Evolutionary conservation across 2,888 invertebrate species (phyloP).

Genomic region (Phytoseiulus persimilis): DNA sequence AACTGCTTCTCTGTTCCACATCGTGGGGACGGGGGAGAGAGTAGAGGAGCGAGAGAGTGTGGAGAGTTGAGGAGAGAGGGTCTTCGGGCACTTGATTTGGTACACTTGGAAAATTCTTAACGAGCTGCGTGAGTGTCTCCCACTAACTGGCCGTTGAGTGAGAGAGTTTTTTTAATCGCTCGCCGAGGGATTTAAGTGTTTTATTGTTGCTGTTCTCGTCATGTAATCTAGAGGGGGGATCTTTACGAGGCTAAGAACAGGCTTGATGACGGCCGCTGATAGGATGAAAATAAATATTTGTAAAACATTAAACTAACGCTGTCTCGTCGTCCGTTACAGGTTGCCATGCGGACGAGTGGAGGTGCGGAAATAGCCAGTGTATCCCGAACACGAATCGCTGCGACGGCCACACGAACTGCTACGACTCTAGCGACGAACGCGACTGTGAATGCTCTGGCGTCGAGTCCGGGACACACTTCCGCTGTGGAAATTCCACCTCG

Average conservation of each 20-base stretch:
- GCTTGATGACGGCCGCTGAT: background rate
- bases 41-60: too few species aligned
- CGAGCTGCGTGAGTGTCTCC: background rate
- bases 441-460: conserved; percentile 55
- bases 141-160: background rate
- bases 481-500: conserved; percentile 65
- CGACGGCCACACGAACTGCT: conserved; percentile 66
- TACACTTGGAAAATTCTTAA: background rate
- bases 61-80: too few species aligned
- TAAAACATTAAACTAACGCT: background rate
- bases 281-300: background rate
- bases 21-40: too few species aligned
- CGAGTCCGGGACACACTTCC: conserved; percentile 54
- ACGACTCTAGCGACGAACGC: conserved; percentile 65
- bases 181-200: background rate
- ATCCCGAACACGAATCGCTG: conserved; percentile 60
- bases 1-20: too few species aligned
- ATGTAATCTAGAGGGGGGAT: background rate
- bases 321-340: conserved; percentile 48
- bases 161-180: background rate
- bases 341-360: conserved; percentile 62
- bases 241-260: background rate
- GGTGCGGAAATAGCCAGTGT: conserved; percentile 64
- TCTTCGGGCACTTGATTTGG: too few species aligned
- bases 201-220: background rate